Percentiles rank a stretch among this genome's conserved stretches.
Evolutionary conservation across 2,113 vertebrate species (phyloP).

Genomic region (Piprites chloris): DNA sequence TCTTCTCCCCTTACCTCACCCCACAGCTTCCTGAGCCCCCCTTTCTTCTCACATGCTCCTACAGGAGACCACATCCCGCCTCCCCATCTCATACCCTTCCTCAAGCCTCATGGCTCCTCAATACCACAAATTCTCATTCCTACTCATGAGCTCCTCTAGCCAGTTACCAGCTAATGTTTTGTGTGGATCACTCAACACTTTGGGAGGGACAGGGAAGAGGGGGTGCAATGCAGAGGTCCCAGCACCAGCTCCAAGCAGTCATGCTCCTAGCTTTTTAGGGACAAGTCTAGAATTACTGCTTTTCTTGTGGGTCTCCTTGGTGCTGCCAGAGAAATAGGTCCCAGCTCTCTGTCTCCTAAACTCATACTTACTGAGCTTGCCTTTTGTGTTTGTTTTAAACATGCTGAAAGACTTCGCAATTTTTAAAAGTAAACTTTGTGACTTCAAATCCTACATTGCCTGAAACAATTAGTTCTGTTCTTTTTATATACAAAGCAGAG

Average conservation of each 20-base stretch:
- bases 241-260: not conserved
- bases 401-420: not conserved
- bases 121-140: not conserved
- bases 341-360: not conserved
- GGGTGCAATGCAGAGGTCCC: fast-evolving
- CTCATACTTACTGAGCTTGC: not conserved
- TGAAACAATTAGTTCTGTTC: not conserved
- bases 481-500: not conserved
- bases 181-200: not conserved
- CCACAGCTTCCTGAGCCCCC: not conserved
- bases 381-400: not conserved
- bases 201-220: not conserved
- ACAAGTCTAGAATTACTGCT: not conserved
- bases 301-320: not conserved
- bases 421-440: not conserved
- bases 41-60: not conserved
- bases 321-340: not conserved
- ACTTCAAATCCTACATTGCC: not conserved
- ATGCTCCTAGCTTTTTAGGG: not conserved
- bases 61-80: not conserved
- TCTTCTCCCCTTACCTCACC: not conserved
- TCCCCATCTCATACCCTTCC: not conserved
- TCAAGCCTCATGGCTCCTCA: not conserved
- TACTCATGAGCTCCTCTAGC: fast-evolving
- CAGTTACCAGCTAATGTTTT: not conserved